A percentile compares a stretch with the other conserved stretches of the same genome.
phyloP scores from a whole-genome alignment of 1,140 invertebrate species.

The Melanaphis sacchari region DNA sequence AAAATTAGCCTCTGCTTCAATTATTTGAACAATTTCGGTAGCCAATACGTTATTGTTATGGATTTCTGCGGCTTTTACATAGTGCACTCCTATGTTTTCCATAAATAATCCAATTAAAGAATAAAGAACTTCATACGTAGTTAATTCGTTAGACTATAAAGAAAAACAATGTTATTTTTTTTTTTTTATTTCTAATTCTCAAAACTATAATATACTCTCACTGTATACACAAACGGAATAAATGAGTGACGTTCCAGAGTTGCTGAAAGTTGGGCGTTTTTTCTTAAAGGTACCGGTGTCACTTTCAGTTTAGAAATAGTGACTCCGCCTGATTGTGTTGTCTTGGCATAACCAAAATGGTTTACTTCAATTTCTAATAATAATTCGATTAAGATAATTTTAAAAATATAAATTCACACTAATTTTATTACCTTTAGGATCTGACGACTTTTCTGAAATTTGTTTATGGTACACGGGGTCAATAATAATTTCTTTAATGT shows the following conservation, averaged over 20 bases:
- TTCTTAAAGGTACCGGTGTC: constrained; percentile 11
- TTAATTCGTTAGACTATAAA: neutral
- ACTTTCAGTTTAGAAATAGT: constrained; percentile 33
- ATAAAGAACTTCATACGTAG: constrained; percentile 35
- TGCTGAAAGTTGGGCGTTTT: constrained; percentile 9
- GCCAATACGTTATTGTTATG: constrained; percentile 21
- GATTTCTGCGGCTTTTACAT: constrained; percentile 23
- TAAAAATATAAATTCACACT: neutral
- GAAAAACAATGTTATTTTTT: neutral
- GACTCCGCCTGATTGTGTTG: constrained; percentile 24
- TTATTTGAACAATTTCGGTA: neutral
- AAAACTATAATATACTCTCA: neutral
- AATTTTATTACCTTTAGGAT: constrained; percentile 62
- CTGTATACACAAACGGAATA: neutral
- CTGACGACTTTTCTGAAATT: constrained; percentile 69
- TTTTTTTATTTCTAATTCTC: neutral
- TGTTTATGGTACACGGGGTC: constrained; percentile 70
- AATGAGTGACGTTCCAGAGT: constrained; percentile 32
- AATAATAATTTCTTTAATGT: constrained; percentile 80
- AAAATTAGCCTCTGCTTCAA: constrained; percentile 49
- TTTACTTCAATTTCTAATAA: constrained; percentile 30
- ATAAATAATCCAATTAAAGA: constrained; percentile 35
- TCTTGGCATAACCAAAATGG: constrained; percentile 13
- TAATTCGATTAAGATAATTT: neutral
- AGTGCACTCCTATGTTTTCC: constrained; percentile 35